A percentile compares a stretch with the other conserved stretches of the same genome.
These are phyloP conservation scores for Astreopora myriophthalma DNA, from an alignment of 64 coral and sea anemone species.

Conservation along the genomic window DNA sequence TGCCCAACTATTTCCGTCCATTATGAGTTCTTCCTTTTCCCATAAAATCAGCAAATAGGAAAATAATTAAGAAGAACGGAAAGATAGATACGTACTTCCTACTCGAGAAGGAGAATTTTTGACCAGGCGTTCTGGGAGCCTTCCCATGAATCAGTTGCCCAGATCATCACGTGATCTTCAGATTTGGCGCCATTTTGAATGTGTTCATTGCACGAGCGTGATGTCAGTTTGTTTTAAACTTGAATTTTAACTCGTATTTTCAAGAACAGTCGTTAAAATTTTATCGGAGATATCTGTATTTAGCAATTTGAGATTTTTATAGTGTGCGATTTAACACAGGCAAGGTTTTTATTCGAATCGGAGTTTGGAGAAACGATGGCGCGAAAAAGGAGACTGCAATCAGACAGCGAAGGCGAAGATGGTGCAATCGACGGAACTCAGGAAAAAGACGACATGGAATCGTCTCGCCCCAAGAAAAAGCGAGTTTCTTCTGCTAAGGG, in stretches of 20 bases:
- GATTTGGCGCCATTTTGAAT: constrained; percentile 37
- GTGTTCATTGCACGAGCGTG: neutral
- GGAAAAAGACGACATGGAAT: neutral
- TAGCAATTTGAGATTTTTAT: constrained; percentile 11
- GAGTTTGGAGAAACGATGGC: neutral
- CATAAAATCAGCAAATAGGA: neutral
- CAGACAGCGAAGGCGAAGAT: constrained; percentile 24
- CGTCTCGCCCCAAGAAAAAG: constrained; percentile 22
- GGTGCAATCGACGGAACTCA: constrained; percentile 16
- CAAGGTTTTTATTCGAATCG: constrained; percentile 3
- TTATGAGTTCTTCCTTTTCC: neutral
- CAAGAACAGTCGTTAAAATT: neutral
- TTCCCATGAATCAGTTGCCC: neutral
- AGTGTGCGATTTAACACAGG: neutral
- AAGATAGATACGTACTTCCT: no score
- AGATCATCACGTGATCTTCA: neutral
- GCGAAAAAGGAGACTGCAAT: constrained; percentile 2
- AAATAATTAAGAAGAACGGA: neutral
- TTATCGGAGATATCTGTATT: neutral
- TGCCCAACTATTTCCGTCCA: constrained; percentile 5
- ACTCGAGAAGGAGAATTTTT: no score
- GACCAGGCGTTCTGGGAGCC: neutral
- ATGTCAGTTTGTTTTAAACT: neutral
- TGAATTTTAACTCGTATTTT: constrained; percentile 2
- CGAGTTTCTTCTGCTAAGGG: neutral